Evolutionary conservation across 2,888 invertebrate species (phyloP).

Genomic region (Eremobia ochroleuca): DNA sequence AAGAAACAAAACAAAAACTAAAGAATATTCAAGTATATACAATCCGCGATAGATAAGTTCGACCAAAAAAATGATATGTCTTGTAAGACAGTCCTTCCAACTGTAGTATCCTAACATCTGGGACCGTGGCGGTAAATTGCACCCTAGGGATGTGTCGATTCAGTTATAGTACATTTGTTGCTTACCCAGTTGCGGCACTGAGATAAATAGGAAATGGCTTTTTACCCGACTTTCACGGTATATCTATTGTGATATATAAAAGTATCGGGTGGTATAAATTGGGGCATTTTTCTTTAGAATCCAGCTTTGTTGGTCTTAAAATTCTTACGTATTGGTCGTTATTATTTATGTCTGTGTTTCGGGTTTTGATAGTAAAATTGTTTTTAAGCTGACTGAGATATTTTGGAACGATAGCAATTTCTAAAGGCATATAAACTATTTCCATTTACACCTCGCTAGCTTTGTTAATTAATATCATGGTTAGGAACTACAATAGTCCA

Average conservation of each 20-base stretch:
- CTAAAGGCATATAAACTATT: background rate
- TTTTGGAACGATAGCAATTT: background rate
- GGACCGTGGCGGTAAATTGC: constrained; percentile 75
- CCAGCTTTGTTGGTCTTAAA: constrained; percentile 50
- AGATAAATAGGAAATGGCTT: constrained; percentile 72
- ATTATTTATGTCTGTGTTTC: constrained; percentile 25
- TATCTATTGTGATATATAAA: constrained; percentile 53
- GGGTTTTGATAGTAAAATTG: constrained; percentile 6
- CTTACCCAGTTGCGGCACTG: constrained; percentile 64
- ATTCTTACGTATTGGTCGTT: constrained; percentile 24
- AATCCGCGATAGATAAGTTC: constrained; percentile 61
- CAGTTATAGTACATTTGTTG: constrained; percentile 72
- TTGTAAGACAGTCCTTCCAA: constrained; percentile 63
- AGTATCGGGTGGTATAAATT: constrained; percentile 40
- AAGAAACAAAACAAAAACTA: constrained; percentile 48
- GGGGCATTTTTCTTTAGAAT: constrained; percentile 32
- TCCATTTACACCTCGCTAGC: background rate
- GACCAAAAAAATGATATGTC: constrained; percentile 63
- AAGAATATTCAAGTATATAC: constrained; percentile 58
- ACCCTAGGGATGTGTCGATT: constrained; percentile 77
- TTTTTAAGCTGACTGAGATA: constrained; percentile 8
- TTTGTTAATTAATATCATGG: background rate
- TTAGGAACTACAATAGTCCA: background rate
- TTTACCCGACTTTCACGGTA: constrained; percentile 61
- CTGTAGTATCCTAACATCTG: constrained; percentile 68